Conservation (phyloP, 2,888 invertebrate species). For the Drosophila putrida region DNA sequence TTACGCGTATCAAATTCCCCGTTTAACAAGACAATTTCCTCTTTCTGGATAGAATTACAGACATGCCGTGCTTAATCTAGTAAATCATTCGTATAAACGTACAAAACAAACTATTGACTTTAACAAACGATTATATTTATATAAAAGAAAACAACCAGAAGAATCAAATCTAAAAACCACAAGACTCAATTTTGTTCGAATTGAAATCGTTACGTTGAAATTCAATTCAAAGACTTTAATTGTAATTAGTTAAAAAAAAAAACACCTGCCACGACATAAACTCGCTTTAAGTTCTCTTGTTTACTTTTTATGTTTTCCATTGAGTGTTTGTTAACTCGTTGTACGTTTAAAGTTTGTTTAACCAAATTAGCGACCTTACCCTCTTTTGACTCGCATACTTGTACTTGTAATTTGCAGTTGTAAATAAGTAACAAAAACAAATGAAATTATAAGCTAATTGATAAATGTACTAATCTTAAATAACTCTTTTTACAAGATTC, state of each 20-base stretch:
- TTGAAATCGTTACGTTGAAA: conserved; percentile 50
- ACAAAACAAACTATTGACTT: conserved; percentile 65
- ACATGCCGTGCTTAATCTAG: conserved; percentile 56
- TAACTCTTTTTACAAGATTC: conserved; percentile 52
- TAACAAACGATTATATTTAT: conserved; percentile 42
- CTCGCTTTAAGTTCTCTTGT: conserved; percentile 56
- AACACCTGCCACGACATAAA: conserved; percentile 43
- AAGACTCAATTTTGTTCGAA: conserved; percentile 74
- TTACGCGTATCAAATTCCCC: conserved; percentile 49
- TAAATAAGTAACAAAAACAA: conserved; percentile 58
- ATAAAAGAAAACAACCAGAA: conserved; percentile 59
- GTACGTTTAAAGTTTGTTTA: conserved; percentile 62
- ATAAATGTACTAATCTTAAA: conserved; percentile 65
- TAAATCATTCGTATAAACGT: conserved; percentile 63
- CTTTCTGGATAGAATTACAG: conserved; percentile 42
- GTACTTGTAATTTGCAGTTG: conserved; percentile 64
- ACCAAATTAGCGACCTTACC: conserved; percentile 47
- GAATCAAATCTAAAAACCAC: conserved; percentile 64
- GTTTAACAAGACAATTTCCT: conserved; percentile 39
- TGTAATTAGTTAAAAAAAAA: conserved; percentile 60
- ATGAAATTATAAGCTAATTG: conserved; percentile 28
- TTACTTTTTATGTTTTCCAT: conserved; percentile 37
- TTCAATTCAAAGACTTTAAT: conserved; percentile 72
- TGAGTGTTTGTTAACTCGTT: conserved; percentile 77
- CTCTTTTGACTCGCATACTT: conserved; percentile 66